phyloP scores from a whole-genome alignment of 2,113 vertebrate species.

The Megaceryle torquata region DNA sequence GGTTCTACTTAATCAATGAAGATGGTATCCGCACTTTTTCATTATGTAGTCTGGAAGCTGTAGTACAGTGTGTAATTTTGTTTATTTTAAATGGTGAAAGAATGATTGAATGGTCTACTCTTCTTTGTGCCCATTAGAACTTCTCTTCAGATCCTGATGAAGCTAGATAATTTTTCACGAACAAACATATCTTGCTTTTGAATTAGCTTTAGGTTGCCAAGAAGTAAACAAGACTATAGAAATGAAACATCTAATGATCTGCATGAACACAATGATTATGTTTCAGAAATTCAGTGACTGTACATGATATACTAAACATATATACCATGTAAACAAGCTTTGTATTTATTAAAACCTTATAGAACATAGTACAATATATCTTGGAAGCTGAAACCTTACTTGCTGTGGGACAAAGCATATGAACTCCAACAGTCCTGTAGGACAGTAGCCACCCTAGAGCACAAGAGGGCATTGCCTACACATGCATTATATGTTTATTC shows the following conservation, averaged over 20 bases:
- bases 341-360: conserved; percentile 74
- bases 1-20: conserved; percentile 76
- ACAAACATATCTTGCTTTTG: conserved; percentile 66
- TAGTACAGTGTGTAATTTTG: conserved; percentile 70
- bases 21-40: conserved; percentile 75
- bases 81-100: conserved; percentile 71
- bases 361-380: conserved; percentile 68
- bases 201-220: conserved; percentile 73
- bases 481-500: conserved; percentile 58
- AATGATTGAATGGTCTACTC: conserved; percentile 70
- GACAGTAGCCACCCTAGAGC: conserved; percentile 65
- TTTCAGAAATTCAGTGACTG: conserved; percentile 71
- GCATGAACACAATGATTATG: conserved; percentile 73
- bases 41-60: conserved; percentile 70
- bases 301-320: conserved; percentile 73
- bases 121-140: conserved; percentile 72
- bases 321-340: conserved; percentile 69
- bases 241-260: conserved; percentile 68
- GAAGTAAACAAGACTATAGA: conserved; percentile 59
- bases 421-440: conserved; percentile 50
- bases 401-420: conserved; percentile 58
- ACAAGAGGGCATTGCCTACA: conserved; percentile 67
- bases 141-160: conserved; percentile 65
- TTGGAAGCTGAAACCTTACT: conserved; percentile 50
- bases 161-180: conserved; percentile 53